These are phyloP conservation scores for Xestobium rufovillosum DNA, from an alignment of 2,888 invertebrate genomes.

Conservation along the genomic window DNA sequence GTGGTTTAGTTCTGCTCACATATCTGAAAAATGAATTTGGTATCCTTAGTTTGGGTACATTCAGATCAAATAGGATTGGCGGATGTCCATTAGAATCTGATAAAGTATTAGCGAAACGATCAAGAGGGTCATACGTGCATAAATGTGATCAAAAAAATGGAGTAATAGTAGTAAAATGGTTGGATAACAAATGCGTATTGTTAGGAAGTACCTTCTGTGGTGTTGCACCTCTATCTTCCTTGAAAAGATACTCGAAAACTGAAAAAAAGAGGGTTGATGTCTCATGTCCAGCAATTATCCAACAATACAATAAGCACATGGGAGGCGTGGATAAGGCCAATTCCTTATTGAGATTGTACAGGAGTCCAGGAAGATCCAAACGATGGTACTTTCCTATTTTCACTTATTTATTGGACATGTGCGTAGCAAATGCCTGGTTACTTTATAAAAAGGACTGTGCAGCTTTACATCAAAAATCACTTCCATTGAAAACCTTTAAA, in stretches of 20 bases:
- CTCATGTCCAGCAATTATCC: slow-evolving; percentile 14
- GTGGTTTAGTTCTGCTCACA: not conserved
- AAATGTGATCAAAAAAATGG: slow-evolving; percentile 1
- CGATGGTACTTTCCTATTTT: not conserved
- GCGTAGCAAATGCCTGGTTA: not conserved
- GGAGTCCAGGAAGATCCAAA: slow-evolving; percentile 2
- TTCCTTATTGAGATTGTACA: slow-evolving; percentile 1
- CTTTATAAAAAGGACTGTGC: slow-evolving; percentile 1
- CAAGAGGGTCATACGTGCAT: slow-evolving; percentile 9
- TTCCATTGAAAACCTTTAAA: not conserved
- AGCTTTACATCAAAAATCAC: not conserved
- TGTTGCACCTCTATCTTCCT: slow-evolving; percentile 11
- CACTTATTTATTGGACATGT: slow-evolving; percentile 1
- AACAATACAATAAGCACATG: slow-evolving; percentile 19
- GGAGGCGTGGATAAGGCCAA: slow-evolving; percentile 2
- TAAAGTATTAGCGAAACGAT: slow-evolving; percentile 5
- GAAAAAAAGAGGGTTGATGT: slow-evolving; percentile 13
- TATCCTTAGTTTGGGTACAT: slow-evolving; percentile 9
- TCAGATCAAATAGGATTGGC: slow-evolving; percentile 9
- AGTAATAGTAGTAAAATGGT: slow-evolving; percentile 19
- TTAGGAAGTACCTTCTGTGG: slow-evolving; percentile 18
- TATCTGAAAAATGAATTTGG: slow-evolving; percentile 3
- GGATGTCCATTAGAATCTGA: slow-evolving; percentile 8
- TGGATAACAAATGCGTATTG: slow-evolving; percentile 18
- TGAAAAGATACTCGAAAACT: slow-evolving; percentile 11